Evolutionary conservation across 2,797 vertebrate genomes (phyloP), one percentile per base, ranked within the genome.

Genomic region (Gymnothorax reevesii): DNA sequence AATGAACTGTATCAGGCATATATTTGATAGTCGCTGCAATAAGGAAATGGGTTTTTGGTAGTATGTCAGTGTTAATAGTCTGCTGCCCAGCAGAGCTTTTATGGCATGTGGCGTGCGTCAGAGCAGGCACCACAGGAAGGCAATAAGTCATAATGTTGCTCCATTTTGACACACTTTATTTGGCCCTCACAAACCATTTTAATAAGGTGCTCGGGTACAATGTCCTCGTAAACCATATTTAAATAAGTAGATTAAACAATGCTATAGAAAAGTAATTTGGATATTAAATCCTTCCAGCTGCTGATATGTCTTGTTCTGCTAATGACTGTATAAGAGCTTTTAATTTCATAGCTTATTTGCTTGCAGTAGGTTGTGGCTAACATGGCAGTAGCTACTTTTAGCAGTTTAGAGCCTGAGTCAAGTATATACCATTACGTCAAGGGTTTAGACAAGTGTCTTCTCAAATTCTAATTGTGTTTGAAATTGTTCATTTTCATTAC

Each of bases 41-140:
- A 89, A 87, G 87, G 86, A 64, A 86, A 87, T 85, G 66, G 27
- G 84, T 57, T 87, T 42, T 88, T 84, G 57, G 49, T 20, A 4
- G 66, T 64, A 71, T 42, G 54, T 84, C 71, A 42, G 20, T 27
- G 75, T 77, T 49, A 86, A 75, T 62, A 25, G n/a, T 59, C 57
- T 52, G 71, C 83, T 10, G 52, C 52, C 87, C 55, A 66, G 83
- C 71, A 57, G 15, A 85, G 55, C 71, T 6, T 57, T 77, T 80
- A 57, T 59, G 75, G 82, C 85, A 57, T 84, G n/a, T 49, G 54
- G 0, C 13, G 7, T 42, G 25, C 13, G 73, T 20, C 17, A 79
- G 9, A 82, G 80, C 71, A 17, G 52, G 66, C 87, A 59, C 73
- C 15, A 54, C 60, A 82, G 22, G n/a, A 54, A 52, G 87, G 86